Evolutionary conservation across 2,888 invertebrate species (phyloP).

Genomic region (Frankliniella intonsa): DNA sequence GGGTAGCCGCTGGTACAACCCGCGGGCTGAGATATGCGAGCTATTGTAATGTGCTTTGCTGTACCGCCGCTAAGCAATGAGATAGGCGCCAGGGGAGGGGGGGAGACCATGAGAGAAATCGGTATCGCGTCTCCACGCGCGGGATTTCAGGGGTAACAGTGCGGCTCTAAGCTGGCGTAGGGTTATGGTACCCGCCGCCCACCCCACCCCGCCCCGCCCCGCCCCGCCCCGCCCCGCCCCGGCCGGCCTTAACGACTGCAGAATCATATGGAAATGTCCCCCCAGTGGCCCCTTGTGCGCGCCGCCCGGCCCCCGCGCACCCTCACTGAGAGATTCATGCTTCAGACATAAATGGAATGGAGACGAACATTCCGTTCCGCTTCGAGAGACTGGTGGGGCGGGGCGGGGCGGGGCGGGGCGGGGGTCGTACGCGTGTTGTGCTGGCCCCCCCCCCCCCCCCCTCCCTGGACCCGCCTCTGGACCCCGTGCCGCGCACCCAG

Average conservation of each 20-base stretch:
- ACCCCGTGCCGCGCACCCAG: background rate
- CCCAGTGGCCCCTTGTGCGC: background rate
- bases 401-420: background rate
- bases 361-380: background rate
- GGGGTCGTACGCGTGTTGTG: background rate
- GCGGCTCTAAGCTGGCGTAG: no score
- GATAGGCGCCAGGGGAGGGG: no score
- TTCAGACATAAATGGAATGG: background rate
- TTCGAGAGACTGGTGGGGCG: background rate
- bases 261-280: slow-evolving; percentile 12
- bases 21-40: no score
- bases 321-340: background rate
- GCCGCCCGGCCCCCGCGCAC: background rate
- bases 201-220: no score
- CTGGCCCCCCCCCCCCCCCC: background rate
- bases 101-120: no score
- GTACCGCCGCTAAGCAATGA: no score
- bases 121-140: no score
- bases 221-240: background rate
- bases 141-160: no score
- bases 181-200: no score
- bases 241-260: background rate
- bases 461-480: no score
- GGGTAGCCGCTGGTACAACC: no score
- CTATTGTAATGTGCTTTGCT: no score